These are phyloP conservation scores for Aspidapion aeneum DNA, from an alignment of 2,888 invertebrate genomes.

Conservation along the genomic window DNA sequence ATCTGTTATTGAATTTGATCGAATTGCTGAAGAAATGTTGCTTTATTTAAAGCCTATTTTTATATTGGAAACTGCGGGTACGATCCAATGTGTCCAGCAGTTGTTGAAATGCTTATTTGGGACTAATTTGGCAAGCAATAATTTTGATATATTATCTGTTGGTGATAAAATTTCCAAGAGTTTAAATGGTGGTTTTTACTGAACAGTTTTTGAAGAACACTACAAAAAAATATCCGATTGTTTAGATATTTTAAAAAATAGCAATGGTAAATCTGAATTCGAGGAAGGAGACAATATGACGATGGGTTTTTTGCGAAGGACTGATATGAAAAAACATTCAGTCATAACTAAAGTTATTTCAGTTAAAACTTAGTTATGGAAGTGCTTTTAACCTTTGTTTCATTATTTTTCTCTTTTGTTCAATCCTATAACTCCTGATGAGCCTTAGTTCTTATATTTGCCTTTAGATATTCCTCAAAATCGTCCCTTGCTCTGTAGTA, in stretches of 20 bases:
- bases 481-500: too few relatives aligned
- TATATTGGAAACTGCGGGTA: conserved; percentile 62
- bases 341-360: conserved; percentile 40
- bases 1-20: conserved; percentile 66
- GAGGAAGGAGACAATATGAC: conserved; percentile 43
- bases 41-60: conserved; percentile 71
- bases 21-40: conserved; percentile 76
- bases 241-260: conserved; percentile 38
- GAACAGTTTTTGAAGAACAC: conserved; percentile 44
- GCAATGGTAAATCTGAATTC: conserved; percentile 41
- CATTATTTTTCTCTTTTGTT: too few relatives aligned
- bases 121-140: conserved; percentile 61
- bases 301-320: conserved; percentile 46
- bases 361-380: conserved; percentile 57
- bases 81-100: conserved; percentile 75
- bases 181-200: conserved; percentile 49
- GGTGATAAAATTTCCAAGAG: too few relatives aligned
- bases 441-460: too few relatives aligned
- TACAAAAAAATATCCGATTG: conserved; percentile 40
- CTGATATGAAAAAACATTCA: conserved; percentile 45
- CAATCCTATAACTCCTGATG: too few relatives aligned
- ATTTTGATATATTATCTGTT: conserved; percentile 41
- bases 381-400: too few relatives aligned
- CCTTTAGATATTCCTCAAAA: too few relatives aligned
- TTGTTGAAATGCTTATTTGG: conserved; percentile 72